Evolutionary conservation across 1,140 invertebrate genomes (phyloP).

Genomic region (Drosophila leontia): DNA sequence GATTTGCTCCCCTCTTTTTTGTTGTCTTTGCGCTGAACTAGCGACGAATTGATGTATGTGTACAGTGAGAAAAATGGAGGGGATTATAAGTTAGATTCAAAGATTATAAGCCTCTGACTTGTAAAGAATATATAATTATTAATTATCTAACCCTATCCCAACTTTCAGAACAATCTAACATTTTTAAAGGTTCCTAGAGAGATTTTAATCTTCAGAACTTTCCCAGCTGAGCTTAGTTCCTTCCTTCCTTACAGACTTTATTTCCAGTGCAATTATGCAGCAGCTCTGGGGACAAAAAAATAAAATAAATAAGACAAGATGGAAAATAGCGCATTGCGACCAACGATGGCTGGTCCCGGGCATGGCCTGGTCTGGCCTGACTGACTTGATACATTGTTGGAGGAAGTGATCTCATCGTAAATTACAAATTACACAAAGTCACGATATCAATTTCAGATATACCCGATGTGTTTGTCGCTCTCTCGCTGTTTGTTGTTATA

Average conservation of each 20-base stretch:
- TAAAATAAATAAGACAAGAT: constrained; percentile 14
- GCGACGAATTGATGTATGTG: constrained; percentile 71
- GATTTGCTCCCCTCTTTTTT: constrained; percentile 20
- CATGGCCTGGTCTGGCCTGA: constrained; percentile 19
- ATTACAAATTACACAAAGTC: constrained; percentile 84
- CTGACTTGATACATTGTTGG: constrained; percentile 67
- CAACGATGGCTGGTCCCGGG: constrained; percentile 24
- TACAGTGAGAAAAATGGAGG: not conserved
- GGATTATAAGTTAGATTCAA: not conserved
- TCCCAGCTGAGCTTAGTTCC: not conserved
- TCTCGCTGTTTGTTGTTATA: constrained; percentile 59
- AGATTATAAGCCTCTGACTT: not conserved
- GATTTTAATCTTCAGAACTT: not conserved
- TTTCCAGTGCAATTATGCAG: constrained; percentile 21
- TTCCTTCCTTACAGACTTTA: not conserved
- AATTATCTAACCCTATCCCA: not conserved
- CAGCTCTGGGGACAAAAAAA: constrained; percentile 51
- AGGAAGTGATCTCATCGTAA: constrained; percentile 84
- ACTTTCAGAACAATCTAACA: not conserved
- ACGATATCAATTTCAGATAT: constrained; percentile 83
- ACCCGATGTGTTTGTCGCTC: constrained; percentile 61
- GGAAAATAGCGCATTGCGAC: constrained; percentile 57
- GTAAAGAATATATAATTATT: not conserved
- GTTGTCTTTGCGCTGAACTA: constrained; percentile 29
- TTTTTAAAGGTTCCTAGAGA: not conserved